These are phyloP conservation scores for Troides helena DNA, from an alignment of 2,888 invertebrate species.

Conservation along the genomic window DNA sequence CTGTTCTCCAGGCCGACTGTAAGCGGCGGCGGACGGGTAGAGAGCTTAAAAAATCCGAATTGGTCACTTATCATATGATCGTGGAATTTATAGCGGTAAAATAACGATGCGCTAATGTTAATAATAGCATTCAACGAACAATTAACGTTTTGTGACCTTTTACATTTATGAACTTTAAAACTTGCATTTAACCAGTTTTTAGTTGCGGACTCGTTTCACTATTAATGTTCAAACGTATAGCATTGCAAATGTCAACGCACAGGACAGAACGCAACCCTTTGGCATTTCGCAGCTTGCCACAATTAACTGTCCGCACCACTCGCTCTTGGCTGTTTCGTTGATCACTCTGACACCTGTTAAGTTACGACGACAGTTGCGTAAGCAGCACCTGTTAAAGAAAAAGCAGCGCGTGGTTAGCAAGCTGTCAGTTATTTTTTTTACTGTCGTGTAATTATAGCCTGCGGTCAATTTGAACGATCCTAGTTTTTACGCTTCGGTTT, in stretches of 20 bases:
- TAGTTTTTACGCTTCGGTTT: conserved; percentile 9
- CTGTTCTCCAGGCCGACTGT: too few relatives aligned
- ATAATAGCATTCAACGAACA: background rate
- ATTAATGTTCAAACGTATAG: conserved; percentile 12
- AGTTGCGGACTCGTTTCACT: background rate
- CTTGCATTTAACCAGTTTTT: conserved; percentile 3
- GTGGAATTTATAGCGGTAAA: background rate
- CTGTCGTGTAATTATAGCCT: conserved; percentile 18
- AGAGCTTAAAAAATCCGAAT: too few relatives aligned
- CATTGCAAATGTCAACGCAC: conserved; percentile 12
- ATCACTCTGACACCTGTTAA: conserved; percentile 57
- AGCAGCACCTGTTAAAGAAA: conserved; percentile 49
- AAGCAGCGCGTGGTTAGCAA: conserved; percentile 40
- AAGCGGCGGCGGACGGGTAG: too few relatives aligned
- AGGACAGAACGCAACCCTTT: conserved; percentile 15
- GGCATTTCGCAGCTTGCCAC: conserved; percentile 29
- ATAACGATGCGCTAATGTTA: background rate
- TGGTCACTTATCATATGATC: background rate
- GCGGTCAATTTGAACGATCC: conserved; percentile 15
- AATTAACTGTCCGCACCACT: conserved; percentile 33
- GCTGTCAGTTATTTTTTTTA: conserved; percentile 38
- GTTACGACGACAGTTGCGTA: conserved; percentile 44
- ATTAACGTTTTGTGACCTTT: conserved; percentile 6
- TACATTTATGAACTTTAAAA: conserved; percentile 15
- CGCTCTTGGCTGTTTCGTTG: conserved; percentile 36